Conservation (phyloP, 2,888 invertebrate genomes). For the Cephonodes hylas region DNA sequence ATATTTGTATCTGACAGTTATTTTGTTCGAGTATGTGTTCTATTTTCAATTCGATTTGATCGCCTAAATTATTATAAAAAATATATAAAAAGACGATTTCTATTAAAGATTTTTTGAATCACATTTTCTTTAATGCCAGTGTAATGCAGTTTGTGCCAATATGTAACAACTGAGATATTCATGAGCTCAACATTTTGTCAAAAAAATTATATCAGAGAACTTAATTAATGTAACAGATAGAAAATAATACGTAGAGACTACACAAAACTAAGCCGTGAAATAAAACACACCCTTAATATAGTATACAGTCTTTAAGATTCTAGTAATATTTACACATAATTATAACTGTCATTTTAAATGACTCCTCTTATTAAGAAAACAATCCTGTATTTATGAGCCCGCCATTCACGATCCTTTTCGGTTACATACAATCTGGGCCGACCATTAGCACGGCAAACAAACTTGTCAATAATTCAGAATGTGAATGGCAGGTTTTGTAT, state of each 20-base stretch:
- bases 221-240: not conserved
- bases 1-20: not conserved
- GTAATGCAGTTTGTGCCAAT: too few relatives aligned
- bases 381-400: not conserved
- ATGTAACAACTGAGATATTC: not conserved
- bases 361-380: constrained; percentile 42
- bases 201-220: not conserved
- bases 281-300: constrained; percentile 18
- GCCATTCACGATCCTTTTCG: not conserved
- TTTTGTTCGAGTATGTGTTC: not conserved
- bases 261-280: not conserved
- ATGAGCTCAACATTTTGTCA: not conserved
- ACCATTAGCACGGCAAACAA: not conserved
- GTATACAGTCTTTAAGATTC: constrained; percentile 76
- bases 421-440: not conserved
- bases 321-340: constrained; percentile 61
- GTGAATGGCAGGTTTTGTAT: not conserved
- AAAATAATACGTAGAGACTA: not conserved
- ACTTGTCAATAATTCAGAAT: not conserved
- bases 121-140: too few relatives aligned
- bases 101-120: too few relatives aligned
- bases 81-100: too few relatives aligned
- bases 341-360: constrained; percentile 66
- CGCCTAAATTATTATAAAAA: too few relatives aligned
- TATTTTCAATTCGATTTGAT: not conserved